Evolutionary conservation across 2,888 invertebrate genomes (phyloP), one percentile per base, ranked within the genome.

Genomic region (Lasioglossum oenotherae): DNA sequence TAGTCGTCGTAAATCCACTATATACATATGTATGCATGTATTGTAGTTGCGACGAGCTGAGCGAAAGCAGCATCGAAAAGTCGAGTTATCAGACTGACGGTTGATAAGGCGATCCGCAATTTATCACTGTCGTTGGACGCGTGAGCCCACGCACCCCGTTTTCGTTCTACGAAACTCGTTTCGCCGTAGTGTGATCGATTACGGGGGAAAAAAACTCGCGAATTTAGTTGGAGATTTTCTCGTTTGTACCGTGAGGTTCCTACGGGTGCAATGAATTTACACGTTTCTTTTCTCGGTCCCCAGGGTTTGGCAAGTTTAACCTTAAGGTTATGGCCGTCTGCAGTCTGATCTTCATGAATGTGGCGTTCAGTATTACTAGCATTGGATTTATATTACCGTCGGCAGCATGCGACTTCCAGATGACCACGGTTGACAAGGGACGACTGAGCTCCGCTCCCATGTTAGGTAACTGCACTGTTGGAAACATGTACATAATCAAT

Each of bases 221-320:
- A 16, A 41, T 19, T 41, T 10, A 6, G 19, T 8, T 16, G 2
- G 27, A 16, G 16, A 31, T 16, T 31, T 16, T 27, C 5, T 16
- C 14, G 31, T 16, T 27, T 1, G 16, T 14, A 14, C 60, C 60
- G 27, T 16, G 6, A 31, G 14, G 16, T 31, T 16, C 31, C 16
- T 6, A 2, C 0, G 27, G 64, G 2, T 31, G 31, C 16, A 16
- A 64, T 31, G 2, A 6, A 64, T 19, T 64, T 16, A 27, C 31
- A 10, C 19, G 64, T 64, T 64, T 69, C 38, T 1, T 69, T 38
- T 35, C 23, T 23, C 10, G 4, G 12, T 69, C 16, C 78, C 10
- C 96, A 97, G 98, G 98, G 89, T 98, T 98, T 95, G 98, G 98
- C 83, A 97, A 97, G 94, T 98, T 98, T 95, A 98, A 98, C 95